Percentiles rank a stretch among this genome's conserved stretches.
phyloP scores from a whole-genome alignment of 2,797 vertebrate species.

The Acrocephalus scirpaceus region DNA sequence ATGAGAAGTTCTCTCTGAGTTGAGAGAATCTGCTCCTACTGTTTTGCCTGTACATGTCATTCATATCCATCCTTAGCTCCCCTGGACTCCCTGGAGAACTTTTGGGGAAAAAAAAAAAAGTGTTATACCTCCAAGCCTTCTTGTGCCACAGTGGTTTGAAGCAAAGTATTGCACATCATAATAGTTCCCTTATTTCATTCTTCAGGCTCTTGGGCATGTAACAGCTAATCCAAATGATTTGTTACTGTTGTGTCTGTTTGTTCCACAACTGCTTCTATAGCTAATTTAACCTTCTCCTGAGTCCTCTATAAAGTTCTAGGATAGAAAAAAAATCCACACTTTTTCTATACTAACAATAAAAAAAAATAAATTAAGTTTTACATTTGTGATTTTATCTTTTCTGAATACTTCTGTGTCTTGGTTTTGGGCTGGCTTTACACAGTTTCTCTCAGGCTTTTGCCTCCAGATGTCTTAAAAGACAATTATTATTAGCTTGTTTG shows the following conservation, averaged over 20 bases:
- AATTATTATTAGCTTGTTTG: neutral
- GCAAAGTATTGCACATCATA: neutral
- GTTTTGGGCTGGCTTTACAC: neutral
- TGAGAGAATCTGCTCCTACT: neutral
- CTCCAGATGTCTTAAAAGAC: neutral
- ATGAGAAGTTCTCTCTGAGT: neutral
- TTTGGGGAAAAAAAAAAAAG: too few species aligned
- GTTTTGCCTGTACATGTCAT: neutral
- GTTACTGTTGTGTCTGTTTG: neutral
- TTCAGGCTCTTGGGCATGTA: conserved; percentile 19
- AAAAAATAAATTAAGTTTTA: neutral
- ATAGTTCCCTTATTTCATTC: conserved; percentile 12
- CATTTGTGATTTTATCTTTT: neutral
- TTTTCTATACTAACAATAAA: neutral
- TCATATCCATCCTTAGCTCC: neutral
- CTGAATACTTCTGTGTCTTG: neutral
- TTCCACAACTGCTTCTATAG: neutral
- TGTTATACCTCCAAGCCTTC: neutral
- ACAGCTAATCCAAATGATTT: neutral
- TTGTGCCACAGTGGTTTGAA: neutral
- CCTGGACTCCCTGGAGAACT: neutral
- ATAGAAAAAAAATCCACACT: neutral
- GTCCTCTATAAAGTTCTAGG: neutral
- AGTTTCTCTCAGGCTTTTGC: neutral
- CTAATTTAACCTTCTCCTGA: conserved; percentile 3